Conservation (phyloP, 2,888 invertebrate genomes). For the Philopedon plagiatum region DNA sequence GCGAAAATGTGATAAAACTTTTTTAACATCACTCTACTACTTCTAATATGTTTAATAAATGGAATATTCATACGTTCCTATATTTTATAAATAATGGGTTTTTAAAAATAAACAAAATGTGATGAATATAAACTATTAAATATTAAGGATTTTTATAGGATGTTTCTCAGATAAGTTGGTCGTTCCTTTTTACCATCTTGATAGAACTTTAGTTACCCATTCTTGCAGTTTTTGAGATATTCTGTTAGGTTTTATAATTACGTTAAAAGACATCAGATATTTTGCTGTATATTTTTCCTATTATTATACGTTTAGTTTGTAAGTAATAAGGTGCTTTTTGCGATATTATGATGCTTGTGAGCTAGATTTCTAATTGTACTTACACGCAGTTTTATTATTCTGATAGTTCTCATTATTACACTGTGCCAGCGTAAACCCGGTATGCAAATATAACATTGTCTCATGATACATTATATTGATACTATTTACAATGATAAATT, state of each 20-base stretch:
- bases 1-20: slow-evolving; percentile 33
- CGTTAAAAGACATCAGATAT: slow-evolving; percentile 25
- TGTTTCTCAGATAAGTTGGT: slow-evolving; percentile 4
- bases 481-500: no score
- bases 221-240: slow-evolving; percentile 25
- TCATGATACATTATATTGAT: no score
- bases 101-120: slow-evolving; percentile 24
- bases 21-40: slow-evolving; percentile 18
- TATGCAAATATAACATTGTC: no score
- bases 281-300: slow-evolving; percentile 17
- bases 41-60: background rate
- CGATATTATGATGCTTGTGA: slow-evolving; percentile 14
- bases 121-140: slow-evolving; percentile 37
- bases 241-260: slow-evolving; percentile 15
- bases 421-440: no score
- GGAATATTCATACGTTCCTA: slow-evolving; percentile 21
- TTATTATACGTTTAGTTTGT: slow-evolving; percentile 8
- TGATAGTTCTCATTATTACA: background rate
- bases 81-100: slow-evolving; percentile 17
- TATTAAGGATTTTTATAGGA: slow-evolving; percentile 25
- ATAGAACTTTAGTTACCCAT: slow-evolving; percentile 25
- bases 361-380: slow-evolving; percentile 7
- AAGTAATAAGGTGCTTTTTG: slow-evolving; percentile 21
- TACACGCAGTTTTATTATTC: background rate
- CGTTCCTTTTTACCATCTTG: slow-evolving; percentile 17